Evolutionary conservation across 37 sponge, comb jelly and placozoan genomes (phyloP).

Genomic region (Axinella damicornis): DNA sequence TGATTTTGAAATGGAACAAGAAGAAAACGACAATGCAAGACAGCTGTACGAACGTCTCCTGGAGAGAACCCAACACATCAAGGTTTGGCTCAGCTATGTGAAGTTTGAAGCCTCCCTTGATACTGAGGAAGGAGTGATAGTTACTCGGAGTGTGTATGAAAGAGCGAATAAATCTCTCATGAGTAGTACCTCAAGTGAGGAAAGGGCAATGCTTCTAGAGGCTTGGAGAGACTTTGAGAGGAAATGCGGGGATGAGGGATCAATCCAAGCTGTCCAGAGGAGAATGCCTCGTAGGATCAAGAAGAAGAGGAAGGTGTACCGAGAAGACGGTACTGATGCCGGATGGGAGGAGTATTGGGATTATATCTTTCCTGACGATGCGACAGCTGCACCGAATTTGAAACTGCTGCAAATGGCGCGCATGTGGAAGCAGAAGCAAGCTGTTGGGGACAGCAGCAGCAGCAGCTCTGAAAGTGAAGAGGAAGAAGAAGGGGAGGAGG

Average conservation of each 20-base stretch:
- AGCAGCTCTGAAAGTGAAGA: constrained; percentile 16
- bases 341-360: constrained; percentile 99
- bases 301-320: constrained; percentile 89
- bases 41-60: constrained; percentile 87
- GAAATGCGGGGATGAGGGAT: constrained; percentile 64
- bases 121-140: constrained; percentile 1
- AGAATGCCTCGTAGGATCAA: constrained; percentile 89
- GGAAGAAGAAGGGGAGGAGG: constrained; percentile 36
- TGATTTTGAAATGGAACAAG: constrained; percentile 95
- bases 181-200: constrained; percentile 54
- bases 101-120: constrained; percentile 85
- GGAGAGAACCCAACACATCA: constrained; percentile 88
- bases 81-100: constrained; percentile 64
- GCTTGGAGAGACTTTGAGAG: constrained; percentile 93
- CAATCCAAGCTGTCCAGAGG: constrained; percentile 65
- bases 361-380: constrained; percentile 97
- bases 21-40: constrained; percentile 79
- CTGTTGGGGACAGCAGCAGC: not conserved
- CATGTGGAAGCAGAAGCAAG: constrained; percentile 89
- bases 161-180: constrained; percentile 73
- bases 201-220: constrained; percentile 87
- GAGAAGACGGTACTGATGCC: constrained; percentile 91
- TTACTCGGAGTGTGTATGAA: constrained; percentile 64
- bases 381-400: constrained; percentile 79
- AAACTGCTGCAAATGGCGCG: constrained; percentile 96